phyloP scores from a whole-genome alignment of 2,113 vertebrate species.

The Syngnathus typhle region DNA sequence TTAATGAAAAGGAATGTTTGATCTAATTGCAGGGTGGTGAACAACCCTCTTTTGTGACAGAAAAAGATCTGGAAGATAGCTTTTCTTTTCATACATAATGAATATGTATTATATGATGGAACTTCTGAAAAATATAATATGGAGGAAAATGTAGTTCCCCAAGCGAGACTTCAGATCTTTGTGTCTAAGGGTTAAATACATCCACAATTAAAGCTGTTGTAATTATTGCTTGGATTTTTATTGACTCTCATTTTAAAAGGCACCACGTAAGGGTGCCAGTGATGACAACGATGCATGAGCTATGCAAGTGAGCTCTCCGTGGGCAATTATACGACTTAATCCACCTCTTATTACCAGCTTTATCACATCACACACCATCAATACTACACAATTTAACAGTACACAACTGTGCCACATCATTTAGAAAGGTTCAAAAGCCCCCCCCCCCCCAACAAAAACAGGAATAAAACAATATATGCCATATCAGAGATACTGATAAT shows the following conservation, averaged over 20 bases:
- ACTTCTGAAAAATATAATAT: not conserved
- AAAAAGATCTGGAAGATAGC: not conserved
- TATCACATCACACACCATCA: too few relatives aligned
- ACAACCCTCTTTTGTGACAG: not conserved
- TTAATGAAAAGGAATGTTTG: not conserved
- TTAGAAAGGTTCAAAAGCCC: too few relatives aligned
- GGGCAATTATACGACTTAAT: too few relatives aligned
- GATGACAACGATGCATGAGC: too few relatives aligned
- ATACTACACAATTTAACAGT: too few relatives aligned
- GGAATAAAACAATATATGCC: too few relatives aligned
- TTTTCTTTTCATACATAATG: not conserved
- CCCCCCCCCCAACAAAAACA: too few relatives aligned
- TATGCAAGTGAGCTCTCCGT: too few relatives aligned
- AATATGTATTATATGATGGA: not conserved
- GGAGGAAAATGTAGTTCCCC: not conserved
- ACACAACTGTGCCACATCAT: too few relatives aligned
- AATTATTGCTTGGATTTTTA: not conserved
- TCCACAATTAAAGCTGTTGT: not conserved
- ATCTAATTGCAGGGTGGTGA: not conserved
- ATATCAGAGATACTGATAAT: too few relatives aligned
- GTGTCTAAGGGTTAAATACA: not conserved
- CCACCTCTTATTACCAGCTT: too few relatives aligned
- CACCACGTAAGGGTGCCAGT: not conserved
- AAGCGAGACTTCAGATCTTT: not conserved
- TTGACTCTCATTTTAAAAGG: not conserved